Evolutionary conservation across 2,797 vertebrate genomes (phyloP), one percentile per base, ranked within the genome.

Genomic region (Carapus acus): DNA sequence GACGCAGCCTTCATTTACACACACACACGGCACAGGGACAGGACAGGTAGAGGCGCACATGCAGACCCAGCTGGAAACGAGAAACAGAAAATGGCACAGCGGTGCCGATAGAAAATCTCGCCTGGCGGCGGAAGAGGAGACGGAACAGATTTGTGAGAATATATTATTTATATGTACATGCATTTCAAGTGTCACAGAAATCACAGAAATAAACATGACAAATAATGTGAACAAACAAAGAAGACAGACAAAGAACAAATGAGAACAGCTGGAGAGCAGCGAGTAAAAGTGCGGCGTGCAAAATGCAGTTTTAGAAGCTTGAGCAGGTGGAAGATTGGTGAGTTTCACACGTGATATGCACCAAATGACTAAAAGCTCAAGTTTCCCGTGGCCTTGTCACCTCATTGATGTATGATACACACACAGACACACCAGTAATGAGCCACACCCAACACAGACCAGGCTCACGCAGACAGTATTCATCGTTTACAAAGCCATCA

Each of bases 61-160:
- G 90, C 89, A 86, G 80, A 73, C 70, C 84, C 69, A 77, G 78
- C 65, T 79, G 58, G 54, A 16, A 40, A 83, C 85, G 75, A 82
- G 74, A 74, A 73, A 84, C 50, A 73, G 62, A 57, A 79, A 57
- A 56, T 67, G 74, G 82, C 73, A 78, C 65, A 74, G 81, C 79
- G 78, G 77, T 90, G 91, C 90, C 68, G 84, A 90, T 85, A 86
- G 65, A 79, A 81, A 79, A 78, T 74, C 80, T 77, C 74, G 79
- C 82, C 69, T 77, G 74, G 88, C 76, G 87, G 70, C 64, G 76
- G 78, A 89, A 67, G 85, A 78, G 84, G 82, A 80, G 49, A 56
- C 77, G 63, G 55, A 75, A 58, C 55, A 54, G 74, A 76, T 74
- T 82, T 84, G 61, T 43, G 59, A 68, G 8, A 66, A 7, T 52